Evolutionary conservation across 2,888 invertebrate genomes (phyloP).

Genomic region (Craniophora ligustri): DNA sequence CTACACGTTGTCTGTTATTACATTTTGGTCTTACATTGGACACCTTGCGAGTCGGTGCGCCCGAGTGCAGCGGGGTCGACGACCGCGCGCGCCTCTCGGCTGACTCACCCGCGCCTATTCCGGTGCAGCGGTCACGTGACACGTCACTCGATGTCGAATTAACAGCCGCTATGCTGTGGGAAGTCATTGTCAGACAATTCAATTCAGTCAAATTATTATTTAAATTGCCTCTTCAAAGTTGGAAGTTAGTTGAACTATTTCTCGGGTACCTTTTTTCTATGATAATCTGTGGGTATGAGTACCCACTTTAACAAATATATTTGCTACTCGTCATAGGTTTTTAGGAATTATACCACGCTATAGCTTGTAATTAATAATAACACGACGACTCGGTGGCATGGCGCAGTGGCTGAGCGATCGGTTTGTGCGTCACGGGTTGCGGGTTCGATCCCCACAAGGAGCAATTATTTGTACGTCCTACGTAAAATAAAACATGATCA

Average conservation of each 20-base stretch:
- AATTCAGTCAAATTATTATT: slow-evolving; percentile 20
- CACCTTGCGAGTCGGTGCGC: slow-evolving; percentile 46
- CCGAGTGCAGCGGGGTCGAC: slow-evolving; percentile 58
- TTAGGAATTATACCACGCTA: too few relatives aligned
- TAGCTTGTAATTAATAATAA: too few relatives aligned
- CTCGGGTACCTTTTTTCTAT: background rate
- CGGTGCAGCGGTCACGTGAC: slow-evolving; percentile 38
- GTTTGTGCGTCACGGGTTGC: too few relatives aligned
- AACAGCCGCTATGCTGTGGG: slow-evolving; percentile 33
- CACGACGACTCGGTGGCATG: too few relatives aligned
- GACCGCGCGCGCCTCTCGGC: slow-evolving; percentile 53
- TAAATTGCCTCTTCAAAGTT: slow-evolving; percentile 1
- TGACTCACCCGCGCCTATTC: slow-evolving; percentile 60
- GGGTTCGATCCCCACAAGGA: too few relatives aligned
- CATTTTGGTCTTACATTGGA: slow-evolving; percentile 54
- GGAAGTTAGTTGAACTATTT: background rate
- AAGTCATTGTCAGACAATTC: slow-evolving; percentile 27
- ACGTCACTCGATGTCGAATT: slow-evolving; percentile 23
- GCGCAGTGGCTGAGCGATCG: too few relatives aligned
- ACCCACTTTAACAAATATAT: too few relatives aligned
- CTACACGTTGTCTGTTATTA: slow-evolving; percentile 1
- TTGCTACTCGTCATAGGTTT: too few relatives aligned
- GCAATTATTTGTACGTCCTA: too few relatives aligned
- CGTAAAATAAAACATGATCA: too few relatives aligned
- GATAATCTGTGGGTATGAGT: background rate